A percentile compares a stretch with the other conserved stretches of the same genome.
Conservation (phyloP, 2,797 vertebrate genomes). For the Limnodromus scolopaceus region DNA sequence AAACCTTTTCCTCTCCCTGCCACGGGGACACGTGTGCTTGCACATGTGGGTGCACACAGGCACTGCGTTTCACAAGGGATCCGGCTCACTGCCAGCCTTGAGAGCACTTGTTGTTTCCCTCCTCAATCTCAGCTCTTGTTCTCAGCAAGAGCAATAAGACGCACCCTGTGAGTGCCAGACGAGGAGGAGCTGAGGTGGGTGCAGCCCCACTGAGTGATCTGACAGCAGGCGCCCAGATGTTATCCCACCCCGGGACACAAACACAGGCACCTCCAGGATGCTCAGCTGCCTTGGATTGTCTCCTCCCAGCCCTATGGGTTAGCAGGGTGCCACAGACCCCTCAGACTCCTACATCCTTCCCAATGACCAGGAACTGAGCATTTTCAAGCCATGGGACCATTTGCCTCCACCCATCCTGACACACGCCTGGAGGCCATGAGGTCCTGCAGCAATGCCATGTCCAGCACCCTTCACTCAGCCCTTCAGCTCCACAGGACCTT, state of each 20-base stretch:
- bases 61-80: background rate
- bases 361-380: background rate
- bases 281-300: background rate
- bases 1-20: background rate
- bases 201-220: background rate
- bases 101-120: background rate
- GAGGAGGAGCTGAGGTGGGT: background rate
- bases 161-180: background rate
- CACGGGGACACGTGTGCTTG: background rate
- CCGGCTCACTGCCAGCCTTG: background rate
- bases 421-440: background rate
- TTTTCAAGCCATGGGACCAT: background rate
- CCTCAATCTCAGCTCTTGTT: slow-evolving; percentile 17
- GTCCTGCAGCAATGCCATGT: background rate
- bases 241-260: background rate
- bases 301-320: background rate
- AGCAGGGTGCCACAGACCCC: background rate
- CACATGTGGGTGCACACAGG: background rate
- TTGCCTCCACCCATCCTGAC: background rate
- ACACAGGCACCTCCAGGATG: background rate
- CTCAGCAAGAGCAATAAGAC: background rate
- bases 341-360: background rate
- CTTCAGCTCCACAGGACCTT: accelerated
- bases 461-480: background rate
- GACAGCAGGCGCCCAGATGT: accelerated